phyloP scores from a whole-genome alignment of 2,888 invertebrate genomes.

The Sycophila texana region DNA sequence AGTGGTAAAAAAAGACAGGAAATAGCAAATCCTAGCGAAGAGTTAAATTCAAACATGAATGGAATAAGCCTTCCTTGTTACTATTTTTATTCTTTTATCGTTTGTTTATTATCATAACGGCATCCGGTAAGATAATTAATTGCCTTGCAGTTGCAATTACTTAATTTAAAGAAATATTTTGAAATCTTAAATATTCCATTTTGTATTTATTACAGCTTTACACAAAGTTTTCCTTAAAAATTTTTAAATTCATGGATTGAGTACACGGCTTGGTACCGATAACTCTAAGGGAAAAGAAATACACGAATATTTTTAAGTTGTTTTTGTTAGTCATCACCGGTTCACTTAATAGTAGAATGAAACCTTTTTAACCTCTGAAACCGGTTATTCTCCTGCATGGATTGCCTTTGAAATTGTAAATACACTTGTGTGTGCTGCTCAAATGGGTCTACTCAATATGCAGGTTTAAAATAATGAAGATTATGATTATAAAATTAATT shows the following conservation, averaged over 20 bases:
- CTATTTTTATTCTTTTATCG: background rate
- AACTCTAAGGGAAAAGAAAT: background rate
- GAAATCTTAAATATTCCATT: too few relatives aligned
- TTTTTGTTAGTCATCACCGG: background rate
- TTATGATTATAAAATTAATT: too few relatives aligned
- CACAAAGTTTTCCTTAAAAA: background rate
- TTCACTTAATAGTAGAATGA: conserved; percentile 2
- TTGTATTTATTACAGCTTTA: background rate
- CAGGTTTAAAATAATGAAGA: too few relatives aligned
- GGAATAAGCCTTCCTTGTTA: background rate
- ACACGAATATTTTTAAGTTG: background rate
- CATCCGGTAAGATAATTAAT: too few relatives aligned
- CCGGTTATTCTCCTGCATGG: conserved; percentile 1
- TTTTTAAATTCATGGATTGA: background rate
- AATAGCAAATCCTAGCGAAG: conserved; percentile 15
- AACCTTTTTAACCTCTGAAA: conserved; percentile 1
- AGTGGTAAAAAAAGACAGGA: conserved; percentile 25
- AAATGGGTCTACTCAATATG: background rate
- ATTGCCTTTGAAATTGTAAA: background rate
- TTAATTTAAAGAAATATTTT: too few relatives aligned
- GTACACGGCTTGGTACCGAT: background rate
- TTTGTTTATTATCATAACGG: too few relatives aligned
- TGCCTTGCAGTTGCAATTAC: too few relatives aligned
- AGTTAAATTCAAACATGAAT: conserved; percentile 3
- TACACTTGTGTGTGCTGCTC: background rate